Evolutionary conservation across 2,113 vertebrate genomes (phyloP), one percentile per base, ranked within the genome.

Genomic region (Ochotona curzoniae): DNA sequence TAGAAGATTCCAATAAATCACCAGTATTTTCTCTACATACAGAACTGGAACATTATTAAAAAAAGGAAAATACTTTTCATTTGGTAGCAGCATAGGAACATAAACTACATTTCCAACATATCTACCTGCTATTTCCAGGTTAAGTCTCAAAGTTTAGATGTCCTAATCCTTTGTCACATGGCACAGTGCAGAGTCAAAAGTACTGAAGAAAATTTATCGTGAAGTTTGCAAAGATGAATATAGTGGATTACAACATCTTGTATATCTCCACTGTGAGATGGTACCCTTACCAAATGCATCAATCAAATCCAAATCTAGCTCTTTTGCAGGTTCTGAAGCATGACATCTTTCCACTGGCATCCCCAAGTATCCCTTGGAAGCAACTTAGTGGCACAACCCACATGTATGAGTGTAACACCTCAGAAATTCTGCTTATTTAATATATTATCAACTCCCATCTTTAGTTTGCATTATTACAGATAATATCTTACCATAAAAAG

Each of bases 151-250:
- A 95, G 15, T 38, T 81, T 18, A 78, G 21, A n/a, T 30, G 78
- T 5, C 26, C 23, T 73, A 85, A 69, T 74, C n/a, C 32, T 91
- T 86, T 88, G 13, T 86, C 11, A 14, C 20, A 73, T 1, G 71
- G 0, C 83, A 11, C 4, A 90, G 83, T 47, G 44, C 12, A 67
- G 12, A 2, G 26, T 35, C 35, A 84, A 76, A 88, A 14, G 3
- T 54, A 70, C 10, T 89, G 8, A 93, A 6, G 3, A 26, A 85
- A 82, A 79, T 69, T 0, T 63, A 54, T 15, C 20, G n/a, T 49
- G 30, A 83, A n/a, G n/a, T 82, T 92, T 85, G 21, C 7, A 89
- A 89, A 32, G 89, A 93, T 92, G 61, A 75, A 44, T 61, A n/a
- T 28, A 35, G 69, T 18, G 9, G 28, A 35, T 4, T 73, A 10